Conservation (phyloP, 2,113 vertebrate genomes). For the Heloderma charlesbogerti region DNA sequence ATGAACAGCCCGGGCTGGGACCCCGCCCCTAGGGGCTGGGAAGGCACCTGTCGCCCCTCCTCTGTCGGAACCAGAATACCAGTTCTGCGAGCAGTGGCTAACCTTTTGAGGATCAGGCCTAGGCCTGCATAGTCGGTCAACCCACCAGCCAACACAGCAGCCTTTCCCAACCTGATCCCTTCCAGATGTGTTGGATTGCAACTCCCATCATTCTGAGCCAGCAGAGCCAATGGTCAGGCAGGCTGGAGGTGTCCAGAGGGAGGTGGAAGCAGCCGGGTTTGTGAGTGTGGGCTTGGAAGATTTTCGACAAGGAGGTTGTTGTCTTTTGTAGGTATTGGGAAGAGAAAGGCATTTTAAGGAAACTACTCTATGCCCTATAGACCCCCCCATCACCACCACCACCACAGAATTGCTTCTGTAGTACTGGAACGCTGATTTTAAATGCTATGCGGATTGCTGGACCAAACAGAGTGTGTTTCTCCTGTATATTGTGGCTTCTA, state of each 20-base stretch:
- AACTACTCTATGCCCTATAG: conserved; percentile 46
- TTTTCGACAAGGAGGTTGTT: background rate
- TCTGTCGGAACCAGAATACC: background rate
- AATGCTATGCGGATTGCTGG: background rate
- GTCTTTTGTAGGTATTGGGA: conserved; percentile 9
- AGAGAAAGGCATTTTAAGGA: conserved; percentile 16
- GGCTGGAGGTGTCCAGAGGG: background rate
- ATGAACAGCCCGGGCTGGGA: background rate
- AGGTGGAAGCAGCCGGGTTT: background rate
- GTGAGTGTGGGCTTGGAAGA: background rate
- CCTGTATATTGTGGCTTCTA: conserved; percentile 11
- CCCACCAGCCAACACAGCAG: background rate
- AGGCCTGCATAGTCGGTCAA: background rate
- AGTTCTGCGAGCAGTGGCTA: background rate
- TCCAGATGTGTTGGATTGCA: no score
- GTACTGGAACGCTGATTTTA: background rate
- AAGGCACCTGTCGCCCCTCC: no score
- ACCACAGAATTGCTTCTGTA: background rate
- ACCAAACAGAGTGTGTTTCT: background rate
- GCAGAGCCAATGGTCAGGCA: no score
- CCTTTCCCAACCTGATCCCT: no score
- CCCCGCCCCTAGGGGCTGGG: background rate
- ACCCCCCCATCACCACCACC: background rate
- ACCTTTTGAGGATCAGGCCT: background rate
- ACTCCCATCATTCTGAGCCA: no score